phyloP scores from a whole-genome alignment of 1,140 invertebrate species.

The Atta colombica region DNA sequence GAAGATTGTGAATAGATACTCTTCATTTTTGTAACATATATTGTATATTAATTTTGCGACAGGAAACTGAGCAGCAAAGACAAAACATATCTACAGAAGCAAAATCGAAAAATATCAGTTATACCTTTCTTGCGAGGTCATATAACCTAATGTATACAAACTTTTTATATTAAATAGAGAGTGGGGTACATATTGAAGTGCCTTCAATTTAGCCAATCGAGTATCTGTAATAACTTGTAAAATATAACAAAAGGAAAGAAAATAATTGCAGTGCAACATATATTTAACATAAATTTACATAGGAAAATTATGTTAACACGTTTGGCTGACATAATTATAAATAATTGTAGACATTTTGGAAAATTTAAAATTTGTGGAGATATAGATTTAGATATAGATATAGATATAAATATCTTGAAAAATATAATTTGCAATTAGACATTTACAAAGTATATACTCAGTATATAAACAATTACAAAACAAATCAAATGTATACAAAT shows the following conservation, averaged over 20 bases:
- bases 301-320: background rate
- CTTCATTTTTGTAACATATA: no score
- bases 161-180: background rate
- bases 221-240: background rate
- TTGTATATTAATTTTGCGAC: no score
- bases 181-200: background rate
- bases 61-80: no score
- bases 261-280: background rate
- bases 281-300: constrained; percentile 7
- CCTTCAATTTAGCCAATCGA: background rate
- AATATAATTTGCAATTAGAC: background rate
- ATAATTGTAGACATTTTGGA: background rate
- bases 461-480: constrained; percentile 1
- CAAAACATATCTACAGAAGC: no score
- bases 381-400: background rate
- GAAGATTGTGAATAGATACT: no score
- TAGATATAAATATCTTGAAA: background rate
- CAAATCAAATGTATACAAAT: background rate
- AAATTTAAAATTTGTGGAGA: background rate
- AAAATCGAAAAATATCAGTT: no score
- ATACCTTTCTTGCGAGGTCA: no score
- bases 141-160: background rate
- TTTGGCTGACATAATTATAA: constrained; percentile 11
- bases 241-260: background rate
- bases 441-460: background rate